Evolutionary conservation across 2,797 vertebrate species (phyloP), one percentile per base, ranked within the genome.

Genomic region (Naso thynnoides): DNA sequence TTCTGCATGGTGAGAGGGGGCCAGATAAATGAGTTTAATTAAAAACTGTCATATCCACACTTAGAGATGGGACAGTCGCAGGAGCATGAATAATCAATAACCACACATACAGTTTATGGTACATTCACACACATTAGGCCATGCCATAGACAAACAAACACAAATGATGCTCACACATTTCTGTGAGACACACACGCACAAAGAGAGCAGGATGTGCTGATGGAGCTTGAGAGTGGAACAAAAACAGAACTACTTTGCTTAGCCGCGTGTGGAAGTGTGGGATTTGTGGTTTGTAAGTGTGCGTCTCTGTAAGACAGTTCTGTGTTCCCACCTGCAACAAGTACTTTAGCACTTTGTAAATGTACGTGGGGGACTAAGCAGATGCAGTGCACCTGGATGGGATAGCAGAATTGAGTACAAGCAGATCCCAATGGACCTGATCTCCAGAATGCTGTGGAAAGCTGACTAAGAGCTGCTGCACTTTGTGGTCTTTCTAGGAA

Each of bases 1-100:
- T 63, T 83, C 78, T 79, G 85, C 81, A 53, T 70, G 79, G 76
- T 50, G 83, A 88, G 84, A 79, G 80, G 73, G 83, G 87, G 55
- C 50, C 91, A 94, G 93, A 95, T 93, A 89, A 94, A 95, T 95
- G 93, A 33, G 79, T 95, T 95, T 95, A 93, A 95, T 95, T 95
- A 95, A 94, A 95, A 94, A 89, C 79, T 93, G 94, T 94, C 95
- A 95, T 93, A 94, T 93, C 89, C 92, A 82, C 89, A 93, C 89
- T 93, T 93, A 93, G 90, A 92, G 88, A 92, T 77, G 86, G 86
- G 83, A 83, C 82, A 87, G 86, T 86, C 86, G 68, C 76, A 87
- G 73, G 79, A 88, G 88, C 87, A 81, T 91, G 77, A 84, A 87
- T 87, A 86, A 94, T 95, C 93, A 93, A 91, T 93, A 93, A 91